Evolutionary conservation across 2,888 invertebrate genomes (phyloP).

Genomic region (Antheraea yamamai): DNA sequence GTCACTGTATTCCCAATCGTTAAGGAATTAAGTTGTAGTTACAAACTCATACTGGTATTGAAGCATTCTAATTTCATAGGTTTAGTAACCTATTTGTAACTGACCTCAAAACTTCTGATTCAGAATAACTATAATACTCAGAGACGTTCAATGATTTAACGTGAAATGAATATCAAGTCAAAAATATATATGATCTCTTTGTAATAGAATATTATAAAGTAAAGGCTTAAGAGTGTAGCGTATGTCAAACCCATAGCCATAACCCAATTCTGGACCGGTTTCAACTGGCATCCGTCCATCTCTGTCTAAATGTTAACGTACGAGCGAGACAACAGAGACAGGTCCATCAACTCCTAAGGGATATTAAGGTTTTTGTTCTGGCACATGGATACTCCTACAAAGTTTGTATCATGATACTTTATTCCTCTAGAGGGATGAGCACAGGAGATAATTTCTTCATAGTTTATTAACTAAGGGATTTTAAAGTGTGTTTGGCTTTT

Average conservation of each 20-base stretch:
- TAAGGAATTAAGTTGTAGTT: no score
- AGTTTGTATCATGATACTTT: slow-evolving; percentile 6
- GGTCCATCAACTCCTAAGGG: slow-evolving; percentile 35
- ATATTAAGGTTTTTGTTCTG: slow-evolving; percentile 30
- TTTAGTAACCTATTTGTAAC: background rate
- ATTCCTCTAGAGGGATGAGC: background rate
- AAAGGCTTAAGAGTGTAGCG: slow-evolving; percentile 7
- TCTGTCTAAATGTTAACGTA: slow-evolving; percentile 25
- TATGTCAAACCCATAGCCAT: slow-evolving; percentile 9
- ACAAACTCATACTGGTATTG: background rate
- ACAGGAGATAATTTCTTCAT: background rate
- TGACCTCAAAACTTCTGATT: background rate
- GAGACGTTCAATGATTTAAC: no score
- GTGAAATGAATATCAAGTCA: no score
- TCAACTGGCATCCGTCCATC: slow-evolving; percentile 29
- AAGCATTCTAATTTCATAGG: background rate
- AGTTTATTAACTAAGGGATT: background rate
- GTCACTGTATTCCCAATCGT: no score
- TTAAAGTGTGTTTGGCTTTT: background rate
- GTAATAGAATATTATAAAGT: slow-evolving; percentile 18
- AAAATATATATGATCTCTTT: background rate
- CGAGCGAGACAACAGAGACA: slow-evolving; percentile 32
- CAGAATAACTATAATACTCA: background rate
- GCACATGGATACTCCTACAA: background rate
- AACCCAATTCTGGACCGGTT: slow-evolving; percentile 29